Evolutionary conservation across 92 coral and sea anemone species (phyloP), one percentile per base, ranked within the genome.

Genomic region (Anthopleura xanthogrammica): DNA sequence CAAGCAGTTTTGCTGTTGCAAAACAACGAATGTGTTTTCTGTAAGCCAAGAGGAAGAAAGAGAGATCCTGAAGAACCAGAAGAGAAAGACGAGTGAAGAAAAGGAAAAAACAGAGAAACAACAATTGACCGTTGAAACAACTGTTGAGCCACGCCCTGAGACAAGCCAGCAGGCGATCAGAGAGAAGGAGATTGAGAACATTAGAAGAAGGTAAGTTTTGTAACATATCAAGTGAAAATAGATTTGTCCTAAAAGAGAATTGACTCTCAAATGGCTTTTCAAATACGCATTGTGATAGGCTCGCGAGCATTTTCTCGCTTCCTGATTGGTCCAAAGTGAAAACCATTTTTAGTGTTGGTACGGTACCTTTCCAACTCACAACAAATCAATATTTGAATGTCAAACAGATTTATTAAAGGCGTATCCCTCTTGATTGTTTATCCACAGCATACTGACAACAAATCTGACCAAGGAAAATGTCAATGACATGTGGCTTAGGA

Each of bases 401-500:
- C 58, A 20, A 19, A 2, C 5, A 5, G 71, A 16, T 62, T 19
- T 62, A 20, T 62, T 24, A 0, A 68, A 29, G 41, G 73, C 3
- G 16, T 7, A 22, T 68, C 13, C 16, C 12, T 23, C 42, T 68
- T 68, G 14, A 24, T 68, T 29, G 58, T 29, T 68, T 7, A 68
- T 22, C 41, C 41, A 23, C 41, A 68, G 73, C 41, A 68, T 24
- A 68, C 43, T 68, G 74, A 36, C 74, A 8, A 68, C 74, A 36
- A 68, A 13, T 36, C 74, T 68, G 1, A 68, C 74, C 16, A 68
- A 68, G 74, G 74, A 68, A 9, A 68, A 68, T 68, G 74, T 68
- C 74, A 68, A 23, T 4, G 74, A 29, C 42, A 36, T 68, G 14
- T 68, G 74, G 74, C 46, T 68, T 36, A 36, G 11, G 42, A 68